A percentile compares a stretch with the other conserved stretches of the same genome.
Evolutionary conservation across 2,797 vertebrate genomes (phyloP).

Genomic region (Pipistrellus kuhlii): DNA sequence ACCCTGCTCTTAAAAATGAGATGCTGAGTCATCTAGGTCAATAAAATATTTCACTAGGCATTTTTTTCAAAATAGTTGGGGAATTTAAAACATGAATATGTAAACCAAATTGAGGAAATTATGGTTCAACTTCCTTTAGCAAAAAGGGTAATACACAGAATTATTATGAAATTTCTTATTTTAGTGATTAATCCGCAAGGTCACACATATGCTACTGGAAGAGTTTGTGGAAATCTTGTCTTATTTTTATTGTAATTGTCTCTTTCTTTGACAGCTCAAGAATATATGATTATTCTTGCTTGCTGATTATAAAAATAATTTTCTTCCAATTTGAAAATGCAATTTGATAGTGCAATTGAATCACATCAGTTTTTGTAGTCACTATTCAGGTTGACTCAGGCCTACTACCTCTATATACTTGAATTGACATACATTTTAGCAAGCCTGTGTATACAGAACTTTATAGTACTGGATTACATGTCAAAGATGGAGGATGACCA

Average conservation of each 20-base stretch:
- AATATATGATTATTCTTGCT: neutral
- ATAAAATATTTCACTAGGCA: neutral
- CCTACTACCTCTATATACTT: neutral
- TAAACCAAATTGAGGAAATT: neutral
- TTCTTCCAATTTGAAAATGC: neutral
- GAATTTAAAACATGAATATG: neutral
- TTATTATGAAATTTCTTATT: neutral
- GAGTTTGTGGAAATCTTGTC: neutral
- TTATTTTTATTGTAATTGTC: neutral
- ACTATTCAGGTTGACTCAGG: neutral
- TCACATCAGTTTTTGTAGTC: neutral
- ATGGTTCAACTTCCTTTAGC: rapidly evolving
- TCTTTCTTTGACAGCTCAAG: neutral
- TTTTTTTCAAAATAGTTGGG: neutral
- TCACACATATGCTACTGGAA: neutral
- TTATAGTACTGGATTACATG: neutral
- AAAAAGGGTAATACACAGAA: neutral
- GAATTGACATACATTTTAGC: neutral
- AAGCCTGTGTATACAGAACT: neutral
- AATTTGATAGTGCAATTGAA: neutral
- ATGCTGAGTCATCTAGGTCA: neutral
- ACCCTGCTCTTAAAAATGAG: neutral
- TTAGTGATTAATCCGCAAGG: neutral
- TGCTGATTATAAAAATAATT: neutral
- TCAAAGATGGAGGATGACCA: neutral